These are phyloP conservation scores for Temnothorax longispinosus DNA, from an alignment of 1,140 invertebrate genomes.

Conservation along the genomic window DNA sequence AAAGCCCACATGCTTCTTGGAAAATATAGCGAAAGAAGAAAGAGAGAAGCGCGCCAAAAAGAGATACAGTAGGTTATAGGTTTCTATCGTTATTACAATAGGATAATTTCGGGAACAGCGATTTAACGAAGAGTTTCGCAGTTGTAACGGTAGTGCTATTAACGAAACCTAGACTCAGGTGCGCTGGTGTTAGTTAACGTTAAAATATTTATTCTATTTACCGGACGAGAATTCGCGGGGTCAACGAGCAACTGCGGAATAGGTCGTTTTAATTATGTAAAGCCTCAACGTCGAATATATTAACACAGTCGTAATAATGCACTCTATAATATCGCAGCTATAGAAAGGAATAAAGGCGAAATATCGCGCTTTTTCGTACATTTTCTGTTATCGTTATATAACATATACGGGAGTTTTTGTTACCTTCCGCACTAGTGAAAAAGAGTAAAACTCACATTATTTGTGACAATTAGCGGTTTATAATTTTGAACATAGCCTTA, in stretches of 20 bases:
- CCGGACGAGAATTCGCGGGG: constrained; percentile 3
- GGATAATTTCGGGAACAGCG: not conserved
- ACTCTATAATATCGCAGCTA: constrained; percentile 6
- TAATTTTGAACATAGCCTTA: not conserved
- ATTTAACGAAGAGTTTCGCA: not conserved
- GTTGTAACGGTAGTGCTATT: not conserved
- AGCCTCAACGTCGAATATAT: constrained; percentile 38
- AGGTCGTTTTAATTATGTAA: constrained; percentile 46
- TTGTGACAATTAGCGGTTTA: constrained; percentile 5
- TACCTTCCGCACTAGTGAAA: not conserved
- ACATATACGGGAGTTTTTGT: not conserved
- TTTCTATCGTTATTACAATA: not conserved
- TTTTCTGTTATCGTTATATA: not conserved
- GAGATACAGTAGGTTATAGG: not conserved
- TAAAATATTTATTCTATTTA: constrained; percentile 57
- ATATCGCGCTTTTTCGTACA: not conserved
- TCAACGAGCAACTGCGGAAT: constrained; percentile 32
- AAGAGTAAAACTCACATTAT: constrained; percentile 7
- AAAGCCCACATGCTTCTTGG: not conserved
- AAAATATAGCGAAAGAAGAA: not conserved
- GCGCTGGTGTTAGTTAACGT: constrained; percentile 16
- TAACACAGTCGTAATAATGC: constrained; percentile 35
- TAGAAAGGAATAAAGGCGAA: constrained; percentile 13
- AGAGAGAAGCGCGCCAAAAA: not conserved
- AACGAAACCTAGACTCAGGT: constrained; percentile 36